Evolutionary conservation across 2,888 invertebrate genomes (phyloP).

Genomic region (Ennomos quercinarius): DNA sequence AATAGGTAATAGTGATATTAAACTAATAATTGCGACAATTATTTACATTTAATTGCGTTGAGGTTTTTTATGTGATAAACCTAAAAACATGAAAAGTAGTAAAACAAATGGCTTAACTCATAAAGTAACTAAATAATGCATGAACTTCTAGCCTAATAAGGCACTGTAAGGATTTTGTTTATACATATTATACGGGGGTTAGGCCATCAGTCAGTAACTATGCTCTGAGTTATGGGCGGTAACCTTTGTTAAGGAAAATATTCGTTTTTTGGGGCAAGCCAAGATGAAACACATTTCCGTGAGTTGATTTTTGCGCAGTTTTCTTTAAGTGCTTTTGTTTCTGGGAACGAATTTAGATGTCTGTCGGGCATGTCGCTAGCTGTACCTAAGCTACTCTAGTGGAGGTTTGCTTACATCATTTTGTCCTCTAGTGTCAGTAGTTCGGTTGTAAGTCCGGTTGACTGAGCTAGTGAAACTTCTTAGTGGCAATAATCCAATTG

Average conservation of each 20-base stretch:
- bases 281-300: conserved; percentile 30
- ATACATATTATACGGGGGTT: conserved; percentile 30
- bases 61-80: not conserved
- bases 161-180: conserved; percentile 29
- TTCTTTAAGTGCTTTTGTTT: conserved; percentile 24
- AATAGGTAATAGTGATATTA: no score
- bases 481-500: no score
- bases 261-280: conserved; percentile 19
- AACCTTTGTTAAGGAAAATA: conserved; percentile 28
- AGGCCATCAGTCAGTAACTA: conserved; percentile 30
- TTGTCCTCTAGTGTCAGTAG: no score
- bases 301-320: conserved; percentile 35
- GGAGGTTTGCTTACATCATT: not conserved
- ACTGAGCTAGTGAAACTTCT: no score
- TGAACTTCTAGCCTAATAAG: conserved; percentile 7
- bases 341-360: no score
- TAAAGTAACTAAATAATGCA: not conserved
- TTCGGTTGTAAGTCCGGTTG: no score
- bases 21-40: no score
- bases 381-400: not conserved
- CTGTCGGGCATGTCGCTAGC: no score
- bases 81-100: not conserved
- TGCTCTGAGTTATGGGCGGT: conserved; percentile 27
- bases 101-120: not conserved
- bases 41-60: not conserved